These are phyloP conservation scores for Morone saxatilis DNA, from an alignment of 2,113 vertebrate species.

Conservation along the genomic window DNA sequence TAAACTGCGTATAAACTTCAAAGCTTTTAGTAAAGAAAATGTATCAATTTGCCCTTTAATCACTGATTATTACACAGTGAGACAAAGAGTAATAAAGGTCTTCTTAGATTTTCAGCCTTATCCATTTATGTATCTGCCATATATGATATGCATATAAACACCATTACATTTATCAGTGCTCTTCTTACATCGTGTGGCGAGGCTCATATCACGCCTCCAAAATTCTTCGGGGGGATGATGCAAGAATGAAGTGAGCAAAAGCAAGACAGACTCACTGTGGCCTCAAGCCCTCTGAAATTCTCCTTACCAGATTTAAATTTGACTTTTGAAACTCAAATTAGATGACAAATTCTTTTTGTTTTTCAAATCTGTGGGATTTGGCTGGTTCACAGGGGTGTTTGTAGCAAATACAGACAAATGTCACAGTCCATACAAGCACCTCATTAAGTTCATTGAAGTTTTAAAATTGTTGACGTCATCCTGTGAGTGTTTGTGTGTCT, in stretches of 20 bases:
- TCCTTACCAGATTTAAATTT: conserved; percentile 20
- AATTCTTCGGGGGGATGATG: conserved; percentile 60
- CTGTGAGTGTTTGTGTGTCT: background rate
- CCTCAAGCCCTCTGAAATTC: conserved; percentile 11
- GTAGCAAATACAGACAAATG: background rate
- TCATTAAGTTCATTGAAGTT: background rate
- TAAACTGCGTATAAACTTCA: background rate
- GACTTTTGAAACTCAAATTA: conserved; percentile 13
- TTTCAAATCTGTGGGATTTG: background rate
- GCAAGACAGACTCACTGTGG: conserved; percentile 51
- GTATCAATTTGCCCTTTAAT: background rate
- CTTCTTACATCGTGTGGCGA: background rate
- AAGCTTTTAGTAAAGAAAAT: background rate
- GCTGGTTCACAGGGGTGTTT: background rate
- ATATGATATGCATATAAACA: background rate
- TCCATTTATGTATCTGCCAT: conserved; percentile 1
- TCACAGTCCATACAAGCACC: background rate
- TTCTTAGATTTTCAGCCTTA: background rate
- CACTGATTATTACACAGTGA: background rate
- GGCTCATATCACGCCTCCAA: conserved; percentile 3
- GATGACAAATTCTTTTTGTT: background rate
- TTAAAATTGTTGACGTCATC: background rate
- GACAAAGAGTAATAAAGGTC: background rate
- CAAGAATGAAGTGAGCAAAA: conserved; percentile 64
- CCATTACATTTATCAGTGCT: background rate